phyloP scores from a whole-genome alignment of 2,888 invertebrate species.

The Scaptomyza polygonia region DNA sequence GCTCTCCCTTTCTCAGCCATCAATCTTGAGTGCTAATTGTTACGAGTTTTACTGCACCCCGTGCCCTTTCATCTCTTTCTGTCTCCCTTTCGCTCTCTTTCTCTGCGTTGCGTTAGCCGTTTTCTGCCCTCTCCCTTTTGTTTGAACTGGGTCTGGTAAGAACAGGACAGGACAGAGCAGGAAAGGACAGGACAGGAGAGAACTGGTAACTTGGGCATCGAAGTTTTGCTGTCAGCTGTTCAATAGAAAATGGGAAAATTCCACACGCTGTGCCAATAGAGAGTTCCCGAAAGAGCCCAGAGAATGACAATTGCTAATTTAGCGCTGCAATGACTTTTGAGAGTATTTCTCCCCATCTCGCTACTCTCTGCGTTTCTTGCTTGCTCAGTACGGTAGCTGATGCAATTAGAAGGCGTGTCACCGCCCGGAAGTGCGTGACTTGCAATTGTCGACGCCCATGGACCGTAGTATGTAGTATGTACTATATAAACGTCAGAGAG shows the following conservation, averaged over 20 bases:
- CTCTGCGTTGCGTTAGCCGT: too few species aligned
- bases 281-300: slow-evolving; percentile 1
- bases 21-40: slow-evolving; percentile 77
- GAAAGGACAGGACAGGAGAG: slow-evolving; percentile 7
- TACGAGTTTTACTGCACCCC: slow-evolving; percentile 56
- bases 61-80: neutral
- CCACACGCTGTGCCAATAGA: slow-evolving; percentile 52
- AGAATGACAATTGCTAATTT: slow-evolving; percentile 74
- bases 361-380: neutral
- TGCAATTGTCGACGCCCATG: slow-evolving; percentile 53
- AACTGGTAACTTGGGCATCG: slow-evolving; percentile 10
- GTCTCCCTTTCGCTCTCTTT: neutral
- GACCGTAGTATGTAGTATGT: slow-evolving; percentile 8
- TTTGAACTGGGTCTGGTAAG: slow-evolving; percentile 17
- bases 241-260: slow-evolving; percentile 46
- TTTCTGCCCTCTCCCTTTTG: neutral
- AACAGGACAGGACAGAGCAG: slow-evolving; percentile 29
- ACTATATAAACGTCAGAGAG: neutral
- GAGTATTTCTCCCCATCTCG: neutral
- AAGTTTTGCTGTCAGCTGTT: slow-evolving; percentile 48
- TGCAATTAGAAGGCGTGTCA: slow-evolving; percentile 69
- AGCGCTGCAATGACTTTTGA: slow-evolving; percentile 36
- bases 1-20: slow-evolving; percentile 46
- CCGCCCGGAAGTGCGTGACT: slow-evolving; percentile 73
- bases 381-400: slow-evolving; percentile 10